Conservation (phyloP, 2,113 vertebrate genomes). For the Panthera uncia region DNA sequence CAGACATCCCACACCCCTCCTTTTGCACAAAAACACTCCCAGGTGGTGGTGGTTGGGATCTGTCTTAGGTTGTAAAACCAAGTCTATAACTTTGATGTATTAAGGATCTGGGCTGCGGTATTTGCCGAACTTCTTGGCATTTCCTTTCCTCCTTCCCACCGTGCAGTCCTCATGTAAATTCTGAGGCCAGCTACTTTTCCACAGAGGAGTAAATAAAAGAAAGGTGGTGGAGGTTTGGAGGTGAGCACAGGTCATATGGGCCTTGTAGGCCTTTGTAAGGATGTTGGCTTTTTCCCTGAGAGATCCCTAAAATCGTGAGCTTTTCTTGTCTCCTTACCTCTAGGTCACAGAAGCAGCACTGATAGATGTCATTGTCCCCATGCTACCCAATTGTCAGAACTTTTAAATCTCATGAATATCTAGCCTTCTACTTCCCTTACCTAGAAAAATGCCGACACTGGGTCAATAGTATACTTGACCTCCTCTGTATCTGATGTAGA, state of each 20-base stretch:
- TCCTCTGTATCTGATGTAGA: background rate
- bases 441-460: background rate
- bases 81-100: background rate
- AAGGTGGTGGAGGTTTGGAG: background rate
- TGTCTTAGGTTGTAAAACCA: background rate
- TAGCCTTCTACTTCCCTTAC: background rate
- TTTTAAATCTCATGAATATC: background rate
- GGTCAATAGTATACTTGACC: background rate
- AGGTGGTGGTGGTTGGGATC: accelerated
- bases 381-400: background rate
- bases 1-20: background rate
- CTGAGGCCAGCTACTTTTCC: background rate
- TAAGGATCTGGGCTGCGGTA: background rate
- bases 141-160: background rate
- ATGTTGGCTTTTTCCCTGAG: background rate
- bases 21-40: background rate
- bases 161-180: background rate
- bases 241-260: background rate
- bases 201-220: background rate
- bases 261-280: background rate
- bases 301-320: background rate
- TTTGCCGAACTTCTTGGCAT: background rate
- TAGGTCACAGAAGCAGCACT: background rate
- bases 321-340: background rate
- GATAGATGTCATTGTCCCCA: background rate